Base-by-base conservation (phyloP, 2,888 invertebrate species). In the Drosophila parthenogenetica region DNA sequence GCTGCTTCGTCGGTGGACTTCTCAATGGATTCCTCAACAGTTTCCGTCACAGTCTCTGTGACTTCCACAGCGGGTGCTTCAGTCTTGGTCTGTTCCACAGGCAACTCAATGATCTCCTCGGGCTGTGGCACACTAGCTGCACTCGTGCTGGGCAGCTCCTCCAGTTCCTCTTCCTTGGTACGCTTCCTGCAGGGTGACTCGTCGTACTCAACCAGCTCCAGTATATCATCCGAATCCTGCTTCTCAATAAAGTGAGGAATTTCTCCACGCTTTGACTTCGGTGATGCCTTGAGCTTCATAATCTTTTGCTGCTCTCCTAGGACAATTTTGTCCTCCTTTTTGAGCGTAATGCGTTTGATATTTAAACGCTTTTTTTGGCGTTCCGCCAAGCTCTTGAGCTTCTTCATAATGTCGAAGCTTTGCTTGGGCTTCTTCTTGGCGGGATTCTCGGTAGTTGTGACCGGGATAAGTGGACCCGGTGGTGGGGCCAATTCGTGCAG, bases 351-450 rank as follows among this genome's bases (percentile, higher is more conserved):
- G 46, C 90, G 91, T 62, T 90, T 92, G 46, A 92, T 92, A 5
- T 90, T 89, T 32, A 91, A 69, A 66, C 94, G 94, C 93, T 80
- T 94, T 93, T 91, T 94, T 90, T 81, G 94, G 92, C 94, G 94
- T 79, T 94, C 95, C 16, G 94, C 95, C 91, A 94, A 93, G 76
- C 94, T 94, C 90, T 94, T 94, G 19, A 94, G 93, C 92, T 95
- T 94, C 89, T 94, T 94, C 77, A 94, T 95, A 62, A 94, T 92
- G 29, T 94, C 94, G 87, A 94, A 94, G 89, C 94, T 94, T 50
- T 87, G 84, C 50, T 83, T 81, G 17, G 79, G 53, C 60, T 35
- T 35, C 35, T 91, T 91, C 14, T 73, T 73, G 3, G 49, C 51
- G 0, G 76, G 66, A 53, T 89, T 86, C 3, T 87, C 77, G 57